Evolutionary conservation across 2,888 invertebrate genomes (phyloP).

Genomic region (Gastracanthus pulcherrimus): DNA sequence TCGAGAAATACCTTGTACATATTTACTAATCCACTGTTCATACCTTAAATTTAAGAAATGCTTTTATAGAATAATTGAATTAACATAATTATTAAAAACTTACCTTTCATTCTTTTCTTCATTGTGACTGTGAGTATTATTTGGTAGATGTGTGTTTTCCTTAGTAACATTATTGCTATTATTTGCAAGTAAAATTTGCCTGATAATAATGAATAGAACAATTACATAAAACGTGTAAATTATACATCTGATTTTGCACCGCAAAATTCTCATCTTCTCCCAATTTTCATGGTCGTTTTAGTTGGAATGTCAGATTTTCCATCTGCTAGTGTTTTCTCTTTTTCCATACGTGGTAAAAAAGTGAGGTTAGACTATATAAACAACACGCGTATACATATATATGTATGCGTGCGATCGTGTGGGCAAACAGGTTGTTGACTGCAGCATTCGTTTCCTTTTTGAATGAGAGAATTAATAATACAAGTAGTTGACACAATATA

Average conservation of each 20-base stretch:
- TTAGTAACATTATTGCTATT: constrained; percentile 1
- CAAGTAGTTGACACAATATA: neutral
- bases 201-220: constrained; percentile 62
- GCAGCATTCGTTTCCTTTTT: neutral
- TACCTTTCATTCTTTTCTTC: constrained; percentile 43
- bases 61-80: constrained; percentile 63
- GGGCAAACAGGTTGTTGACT: constrained; percentile 47
- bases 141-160: neutral
- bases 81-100: neutral
- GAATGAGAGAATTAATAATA: neutral
- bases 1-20: constrained; percentile 83
- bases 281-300: constrained; percentile 52
- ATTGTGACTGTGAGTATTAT: constrained; percentile 13
- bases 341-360: neutral
- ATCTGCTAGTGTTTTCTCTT: constrained; percentile 7
- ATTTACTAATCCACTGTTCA: constrained; percentile 80
- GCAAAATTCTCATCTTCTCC: constrained; percentile 60
- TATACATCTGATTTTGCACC: constrained; percentile 61
- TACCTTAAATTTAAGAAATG: constrained; percentile 71
- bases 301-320: constrained; percentile 24
- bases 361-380: constrained; percentile 38
- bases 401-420: constrained; percentile 7
- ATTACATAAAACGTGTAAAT: constrained; percentile 62
- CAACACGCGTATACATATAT: neutral
- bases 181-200: constrained; percentile 55